phyloP scores from a whole-genome alignment of 1,140 invertebrate species.

The Bilobella aurantiaca region DNA sequence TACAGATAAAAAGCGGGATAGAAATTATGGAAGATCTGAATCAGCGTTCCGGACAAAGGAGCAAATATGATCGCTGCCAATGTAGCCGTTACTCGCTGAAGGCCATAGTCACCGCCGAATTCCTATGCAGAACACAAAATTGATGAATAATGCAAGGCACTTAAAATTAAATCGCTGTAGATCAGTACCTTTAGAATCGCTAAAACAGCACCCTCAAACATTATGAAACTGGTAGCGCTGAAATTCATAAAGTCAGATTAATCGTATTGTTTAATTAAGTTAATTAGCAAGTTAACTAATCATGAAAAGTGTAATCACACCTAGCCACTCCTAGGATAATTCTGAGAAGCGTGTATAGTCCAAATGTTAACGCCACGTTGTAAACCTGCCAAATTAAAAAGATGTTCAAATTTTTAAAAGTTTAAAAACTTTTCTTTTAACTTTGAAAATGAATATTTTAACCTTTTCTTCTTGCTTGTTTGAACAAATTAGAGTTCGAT shows the following conservation, averaged over 20 bases:
- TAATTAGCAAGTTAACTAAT: background rate
- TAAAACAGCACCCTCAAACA: conserved; percentile 73
- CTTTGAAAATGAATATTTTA: background rate
- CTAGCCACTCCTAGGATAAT: conserved; percentile 53
- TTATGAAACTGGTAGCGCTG: conserved; percentile 62
- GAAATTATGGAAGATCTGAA: conserved; percentile 42
- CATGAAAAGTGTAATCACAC: background rate
- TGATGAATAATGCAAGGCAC: too few species aligned
- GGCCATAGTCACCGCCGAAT: conserved; percentile 65
- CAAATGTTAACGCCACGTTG: conserved; percentile 58
- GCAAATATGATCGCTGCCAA: conserved; percentile 69
- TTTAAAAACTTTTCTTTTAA: background rate
- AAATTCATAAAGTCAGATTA: background rate
- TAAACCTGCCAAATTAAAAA: conserved; percentile 41
- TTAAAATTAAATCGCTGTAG: too few species aligned
- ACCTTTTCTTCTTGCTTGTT: conserved; percentile 9
- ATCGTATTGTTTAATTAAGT: background rate
- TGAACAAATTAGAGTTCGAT: background rate
- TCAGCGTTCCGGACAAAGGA: conserved; percentile 61
- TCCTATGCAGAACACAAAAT: too few species aligned
- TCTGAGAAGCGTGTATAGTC: conserved; percentile 60
- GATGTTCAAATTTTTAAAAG: background rate
- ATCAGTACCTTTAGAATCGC: conserved; percentile 55
- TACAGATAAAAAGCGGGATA: conserved; percentile 72
- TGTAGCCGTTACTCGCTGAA: conserved; percentile 65